Base-by-base conservation (phyloP, 1,140 invertebrate genomes). In the Bombus confusus region DNA sequence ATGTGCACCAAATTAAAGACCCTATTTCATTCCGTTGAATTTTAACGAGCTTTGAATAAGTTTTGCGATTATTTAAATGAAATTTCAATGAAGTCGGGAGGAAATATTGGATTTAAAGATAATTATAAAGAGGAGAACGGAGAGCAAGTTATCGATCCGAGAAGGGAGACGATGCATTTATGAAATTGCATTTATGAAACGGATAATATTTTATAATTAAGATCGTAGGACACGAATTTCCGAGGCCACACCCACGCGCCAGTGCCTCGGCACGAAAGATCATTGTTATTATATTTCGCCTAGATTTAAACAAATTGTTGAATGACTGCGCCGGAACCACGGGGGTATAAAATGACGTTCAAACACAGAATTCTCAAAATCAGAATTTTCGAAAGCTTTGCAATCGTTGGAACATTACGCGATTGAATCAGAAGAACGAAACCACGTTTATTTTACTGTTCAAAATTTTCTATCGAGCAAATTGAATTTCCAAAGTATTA, bases 31-130 rank as follows among this genome's bases (percentile, higher is more conserved):
- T 78, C 52, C 47, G 75, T 79, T 84, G 82, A 84, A 84, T 84
- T 84, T 84, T 66, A 84, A 84, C 78, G 78, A 84, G 82, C 82
- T 84, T 84, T 59, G 82, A 84, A 78, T 84, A 79, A 84, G 75
- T 78, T 84, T 84, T 34, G 64, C 66, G 82, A 84, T 84, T 84
- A 84, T 84, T 84, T 84, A 84, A 84, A 84, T 84, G 75, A 84
- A 84, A 84, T 84, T 84, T 84, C 82, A 84, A 84, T 84, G 82
- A 84, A 34, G 34, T 77, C 62, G n/a, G 66, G 47, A 31, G 82
- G 66, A 84, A 84, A 84, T 84, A 79, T 84, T 78, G 82, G 75
- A 84, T 69, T 84, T 69, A 37, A 71, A 84, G 82, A 84, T 84
- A 84, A 84, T 84, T 84, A 78, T 68, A 78, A 84, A 84, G 75